Percentiles rank a stretch among this genome's conserved stretches.
Evolutionary conservation across 1,140 invertebrate genomes (phyloP).

Genomic region (Trialeurodes vaporariorum): DNA sequence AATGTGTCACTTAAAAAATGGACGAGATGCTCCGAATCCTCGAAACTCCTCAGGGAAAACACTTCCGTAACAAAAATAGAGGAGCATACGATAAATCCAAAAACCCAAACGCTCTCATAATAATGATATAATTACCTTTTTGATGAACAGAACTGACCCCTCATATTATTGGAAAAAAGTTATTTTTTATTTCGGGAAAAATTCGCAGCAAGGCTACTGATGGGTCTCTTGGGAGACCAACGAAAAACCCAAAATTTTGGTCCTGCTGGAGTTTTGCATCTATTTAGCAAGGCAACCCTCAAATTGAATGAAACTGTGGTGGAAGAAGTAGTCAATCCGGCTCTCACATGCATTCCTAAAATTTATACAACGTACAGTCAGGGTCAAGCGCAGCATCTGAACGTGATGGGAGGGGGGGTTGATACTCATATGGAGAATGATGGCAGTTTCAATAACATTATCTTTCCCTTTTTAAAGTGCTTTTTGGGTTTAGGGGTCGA

Average conservation of each 20-base stretch:
- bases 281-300: conserved; percentile 38
- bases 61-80: background rate
- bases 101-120: background rate
- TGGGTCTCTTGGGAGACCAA: background rate
- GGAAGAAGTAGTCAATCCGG: conserved; percentile 33
- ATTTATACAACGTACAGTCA: conserved; percentile 25
- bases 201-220: background rate
- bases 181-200: conserved; percentile 16
- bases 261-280: conserved; percentile 24
- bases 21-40: conserved; percentile 30
- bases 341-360: conserved; percentile 34
- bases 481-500: conserved; percentile 37
- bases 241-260: no score
- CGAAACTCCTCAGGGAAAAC: conserved; percentile 25
- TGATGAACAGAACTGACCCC: background rate
- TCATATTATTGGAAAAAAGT: background rate
- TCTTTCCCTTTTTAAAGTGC: conserved; percentile 33
- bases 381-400: conserved; percentile 19
- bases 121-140: background rate
- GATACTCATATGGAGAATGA: background rate
- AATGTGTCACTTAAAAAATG: conserved; percentile 5
- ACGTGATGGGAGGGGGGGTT: conserved; percentile 28
- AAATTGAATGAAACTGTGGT: conserved; percentile 36
- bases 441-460: conserved; percentile 27
- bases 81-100: background rate